Evolutionary conservation across 1,140 invertebrate genomes (phyloP).

Genomic region (Panulirus ornatus): DNA sequence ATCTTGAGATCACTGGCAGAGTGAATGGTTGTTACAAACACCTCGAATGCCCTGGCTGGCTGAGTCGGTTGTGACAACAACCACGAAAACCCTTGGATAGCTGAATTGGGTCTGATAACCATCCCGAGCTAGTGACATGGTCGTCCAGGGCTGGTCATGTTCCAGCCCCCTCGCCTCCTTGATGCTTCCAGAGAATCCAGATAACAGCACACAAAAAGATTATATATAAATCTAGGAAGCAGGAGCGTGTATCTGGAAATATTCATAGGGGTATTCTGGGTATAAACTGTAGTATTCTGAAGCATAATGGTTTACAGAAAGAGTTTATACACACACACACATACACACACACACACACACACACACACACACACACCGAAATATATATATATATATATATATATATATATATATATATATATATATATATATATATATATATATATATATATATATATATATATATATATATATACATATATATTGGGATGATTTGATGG

Average conservation of each 20-base stretch:
- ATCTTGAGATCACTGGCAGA: too few relatives aligned
- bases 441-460: conserved; percentile 22
- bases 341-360: conserved; percentile 9
- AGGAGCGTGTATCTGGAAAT: neutral
- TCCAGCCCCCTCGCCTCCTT: too few relatives aligned
- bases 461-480: conserved; percentile 21
- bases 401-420: conserved; percentile 41
- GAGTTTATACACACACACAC: neutral
- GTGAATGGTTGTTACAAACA: too few relatives aligned
- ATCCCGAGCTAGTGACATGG: too few relatives aligned
- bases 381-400: conserved; percentile 20
- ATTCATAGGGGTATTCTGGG: neutral
- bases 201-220: neutral
- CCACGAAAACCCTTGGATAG: too few relatives aligned
- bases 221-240: neutral
- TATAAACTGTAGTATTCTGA: neutral
- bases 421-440: conserved; percentile 38
- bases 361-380: too few relatives aligned
- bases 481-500: neutral
- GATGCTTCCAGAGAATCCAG: neutral
- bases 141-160: too few relatives aligned
- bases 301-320: neutral
- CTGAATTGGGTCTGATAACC: too few relatives aligned
- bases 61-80: too few relatives aligned
- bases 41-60: too few relatives aligned